phyloP scores from a whole-genome alignment of 2,113 vertebrate genomes.

The Ramphastos sulfuratus region DNA sequence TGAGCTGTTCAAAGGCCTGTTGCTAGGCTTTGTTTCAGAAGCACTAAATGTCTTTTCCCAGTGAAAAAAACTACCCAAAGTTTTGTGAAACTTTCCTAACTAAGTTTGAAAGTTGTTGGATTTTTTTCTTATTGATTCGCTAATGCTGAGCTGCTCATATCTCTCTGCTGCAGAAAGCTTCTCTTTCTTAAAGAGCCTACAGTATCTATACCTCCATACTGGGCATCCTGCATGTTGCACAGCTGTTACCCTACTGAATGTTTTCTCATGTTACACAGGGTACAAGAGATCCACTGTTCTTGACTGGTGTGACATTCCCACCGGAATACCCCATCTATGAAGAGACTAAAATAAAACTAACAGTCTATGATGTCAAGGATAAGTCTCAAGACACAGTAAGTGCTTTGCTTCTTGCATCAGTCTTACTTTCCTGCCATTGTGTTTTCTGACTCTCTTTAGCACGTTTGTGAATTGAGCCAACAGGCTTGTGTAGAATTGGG shows the following conservation, averaged over 20 bases:
- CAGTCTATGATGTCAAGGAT: conserved; percentile 96
- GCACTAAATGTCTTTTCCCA: background rate
- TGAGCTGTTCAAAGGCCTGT: background rate
- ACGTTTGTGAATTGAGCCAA: background rate
- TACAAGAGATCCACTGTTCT: conserved; percentile 94
- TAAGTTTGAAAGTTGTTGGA: background rate
- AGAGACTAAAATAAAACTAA: conserved; percentile 92
- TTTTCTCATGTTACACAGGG: conserved; percentile 83
- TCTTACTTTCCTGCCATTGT: background rate
- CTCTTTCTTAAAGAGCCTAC: conserved; percentile 26
- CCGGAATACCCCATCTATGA: conserved; percentile 89
- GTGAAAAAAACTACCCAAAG: background rate
- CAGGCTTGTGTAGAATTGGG: background rate
- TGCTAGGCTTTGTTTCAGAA: background rate
- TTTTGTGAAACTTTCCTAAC: background rate
- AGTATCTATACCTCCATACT: background rate
- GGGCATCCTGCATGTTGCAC: background rate
- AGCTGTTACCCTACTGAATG: conserved; percentile 77
- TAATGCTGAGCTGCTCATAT: background rate
- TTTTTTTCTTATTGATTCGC: background rate
- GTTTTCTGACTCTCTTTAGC: background rate
- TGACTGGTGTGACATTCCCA: conserved; percentile 94
- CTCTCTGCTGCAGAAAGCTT: background rate
- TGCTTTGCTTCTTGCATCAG: conserved; percentile 42
- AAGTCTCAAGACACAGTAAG: conserved; percentile 91